Base-by-base conservation (phyloP, 2,797 vertebrate species). In the Podarcis siculus region DNA sequence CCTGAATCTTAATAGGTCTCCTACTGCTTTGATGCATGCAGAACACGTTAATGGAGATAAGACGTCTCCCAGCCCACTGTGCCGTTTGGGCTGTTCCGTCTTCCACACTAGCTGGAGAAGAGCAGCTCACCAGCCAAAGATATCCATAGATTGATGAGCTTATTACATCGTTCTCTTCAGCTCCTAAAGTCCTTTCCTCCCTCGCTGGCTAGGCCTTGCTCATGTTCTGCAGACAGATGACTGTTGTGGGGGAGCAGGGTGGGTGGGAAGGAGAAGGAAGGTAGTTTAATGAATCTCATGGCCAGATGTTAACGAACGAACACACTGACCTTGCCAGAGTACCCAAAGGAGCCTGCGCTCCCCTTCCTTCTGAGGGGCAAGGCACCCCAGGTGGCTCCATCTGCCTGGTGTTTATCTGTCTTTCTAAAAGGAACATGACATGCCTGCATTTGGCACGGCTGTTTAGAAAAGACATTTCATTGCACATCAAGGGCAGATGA, bases 1-100 rank as follows among this genome's bases (percentile, higher is more conserved):
- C 93, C 95, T 96, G 96, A 96, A 97, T 97, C 94, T 96, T 97
- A 97, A 97, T 97, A 96, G 96, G 96, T 94, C 96, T 94, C 96
- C 96, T 94, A 95, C 96, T 95, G 96, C 94, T 96, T 96, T 95
- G 94, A 93, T 96, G 94, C 96, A 97, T 94, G 96, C 95, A 95
- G 95, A 95, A 96, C 95, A 96, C 97, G 96, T 95, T 96, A 97
- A 96, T 96, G 92, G 96, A 96, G 94, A 93, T 94, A 95, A 94
- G 94, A 93, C 92, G 94, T 94, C 61, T 82, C 94, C 90, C 79
- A 93, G 86, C 90, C 89, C 89, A 79, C 0, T 0, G 19, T 94
- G 90, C 91, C 64, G 88, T 95, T 95, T 93, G 93, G 91, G 92
- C 94, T 94, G 77, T 91, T 93, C 88, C 55, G 79, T 92, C 91